phyloP scores from a whole-genome alignment of 2,113 vertebrate species.

The Podarcis cretensis region DNA sequence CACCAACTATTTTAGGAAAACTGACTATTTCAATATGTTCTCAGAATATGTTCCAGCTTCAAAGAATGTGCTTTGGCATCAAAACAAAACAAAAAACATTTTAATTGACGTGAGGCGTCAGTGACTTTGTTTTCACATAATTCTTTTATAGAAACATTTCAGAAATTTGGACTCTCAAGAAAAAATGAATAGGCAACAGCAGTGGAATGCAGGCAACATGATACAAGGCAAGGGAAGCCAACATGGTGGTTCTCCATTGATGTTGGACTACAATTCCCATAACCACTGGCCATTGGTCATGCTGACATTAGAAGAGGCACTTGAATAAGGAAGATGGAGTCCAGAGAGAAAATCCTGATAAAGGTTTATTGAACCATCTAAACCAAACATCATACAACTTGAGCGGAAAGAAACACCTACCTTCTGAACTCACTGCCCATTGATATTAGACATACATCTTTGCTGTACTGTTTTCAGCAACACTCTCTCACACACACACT shows the following conservation, averaged over 20 bases:
- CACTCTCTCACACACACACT: no score
- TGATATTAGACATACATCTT: no score
- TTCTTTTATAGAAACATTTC: neutral
- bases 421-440: no score
- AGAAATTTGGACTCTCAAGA: neutral
- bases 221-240: neutral
- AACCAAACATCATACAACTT: no score
- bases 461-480: no score
- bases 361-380: no score
- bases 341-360: no score
- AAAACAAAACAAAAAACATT: slow-evolving; percentile 11
- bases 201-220: neutral
- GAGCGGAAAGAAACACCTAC: no score
- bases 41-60: slow-evolving; percentile 10
- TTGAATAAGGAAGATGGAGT: no score
- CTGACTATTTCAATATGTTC: slow-evolving; percentile 36
- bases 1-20: slow-evolving; percentile 1
- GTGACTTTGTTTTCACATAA: neutral
- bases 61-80: neutral
- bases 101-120: slow-evolving; percentile 13
- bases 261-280: no score
- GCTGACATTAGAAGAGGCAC: no score
- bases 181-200: neutral
- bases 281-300: no score
- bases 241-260: neutral